Conservation (phyloP, 2,113 vertebrate species). For the Mystacornis crossleyi region DNA sequence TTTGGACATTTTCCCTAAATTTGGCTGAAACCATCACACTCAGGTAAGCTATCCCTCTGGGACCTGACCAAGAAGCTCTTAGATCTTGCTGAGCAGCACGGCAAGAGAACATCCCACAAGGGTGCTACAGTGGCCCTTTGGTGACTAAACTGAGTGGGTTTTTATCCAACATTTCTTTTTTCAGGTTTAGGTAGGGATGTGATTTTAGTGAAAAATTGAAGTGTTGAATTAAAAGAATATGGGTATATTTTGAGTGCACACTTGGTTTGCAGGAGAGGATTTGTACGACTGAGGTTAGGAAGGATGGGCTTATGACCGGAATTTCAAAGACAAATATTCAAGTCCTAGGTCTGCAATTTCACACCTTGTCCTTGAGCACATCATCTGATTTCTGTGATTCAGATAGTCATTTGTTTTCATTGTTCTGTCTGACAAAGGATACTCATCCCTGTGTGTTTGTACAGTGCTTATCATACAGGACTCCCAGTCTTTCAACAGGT, state of each 20-base stretch:
- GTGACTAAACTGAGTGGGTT: background rate
- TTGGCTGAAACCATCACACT: no score
- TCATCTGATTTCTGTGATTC: background rate
- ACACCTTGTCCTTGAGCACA: background rate
- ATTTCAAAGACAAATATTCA: background rate
- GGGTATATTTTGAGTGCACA: background rate
- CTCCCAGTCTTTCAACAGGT: constrained; percentile 1
- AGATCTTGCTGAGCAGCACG: background rate
- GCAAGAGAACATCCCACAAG: background rate
- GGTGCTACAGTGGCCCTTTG: background rate
- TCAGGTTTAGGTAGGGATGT: background rate
- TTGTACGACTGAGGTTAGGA: background rate
- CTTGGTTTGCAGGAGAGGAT: background rate
- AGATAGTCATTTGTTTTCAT: background rate
- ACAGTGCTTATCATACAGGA: background rate
- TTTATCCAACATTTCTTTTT: background rate
- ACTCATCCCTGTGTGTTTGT: background rate
- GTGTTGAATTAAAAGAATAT: background rate
- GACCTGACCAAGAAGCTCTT: background rate
- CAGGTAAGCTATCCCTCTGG: background rate
- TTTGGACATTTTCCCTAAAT: no score
- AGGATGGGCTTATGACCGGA: background rate
- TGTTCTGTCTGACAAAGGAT: background rate
- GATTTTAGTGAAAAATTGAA: background rate
- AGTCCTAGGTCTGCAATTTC: background rate